Percentiles rank a stretch among this genome's conserved stretches.
These are phyloP conservation scores for Drosophila malerkotliana DNA, from an alignment of 1,140 invertebrate genomes.

Conservation along the genomic window DNA sequence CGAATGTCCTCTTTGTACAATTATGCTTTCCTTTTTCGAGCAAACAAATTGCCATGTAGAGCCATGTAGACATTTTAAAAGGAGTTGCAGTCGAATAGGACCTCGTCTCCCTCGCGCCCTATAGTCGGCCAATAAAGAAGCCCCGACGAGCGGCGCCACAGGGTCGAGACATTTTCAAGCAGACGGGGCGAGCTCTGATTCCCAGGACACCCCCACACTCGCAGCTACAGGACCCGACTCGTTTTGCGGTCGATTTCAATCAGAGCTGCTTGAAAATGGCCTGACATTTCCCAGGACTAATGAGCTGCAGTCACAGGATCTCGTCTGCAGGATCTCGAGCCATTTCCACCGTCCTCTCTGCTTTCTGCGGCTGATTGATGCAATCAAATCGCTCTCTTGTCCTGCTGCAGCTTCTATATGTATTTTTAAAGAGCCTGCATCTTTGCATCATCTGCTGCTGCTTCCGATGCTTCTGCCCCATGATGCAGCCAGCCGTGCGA, in stretches of 20 bases:
- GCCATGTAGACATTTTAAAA: slow-evolving; percentile 19
- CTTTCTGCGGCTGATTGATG: slow-evolving; percentile 3
- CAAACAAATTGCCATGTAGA: slow-evolving; percentile 53
- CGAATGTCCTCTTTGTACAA: slow-evolving; percentile 60
- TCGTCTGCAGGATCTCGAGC: slow-evolving; percentile 6
- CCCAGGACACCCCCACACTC: slow-evolving; percentile 13
- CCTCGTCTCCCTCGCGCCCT: neutral
- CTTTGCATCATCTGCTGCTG: slow-evolving; percentile 18
- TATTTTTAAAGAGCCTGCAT: slow-evolving; percentile 32
- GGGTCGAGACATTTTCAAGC: slow-evolving; percentile 56
- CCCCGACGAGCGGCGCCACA: slow-evolving; percentile 63
- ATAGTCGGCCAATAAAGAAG: slow-evolving; percentile 43
- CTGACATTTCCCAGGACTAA: slow-evolving; percentile 39
- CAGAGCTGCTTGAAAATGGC: slow-evolving; percentile 16
- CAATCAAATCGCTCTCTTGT: slow-evolving; percentile 26
- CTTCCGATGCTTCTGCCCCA: neutral
- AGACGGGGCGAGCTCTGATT: slow-evolving; percentile 32
- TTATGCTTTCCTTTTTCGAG: slow-evolving; percentile 50
- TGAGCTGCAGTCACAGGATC: slow-evolving; percentile 31
- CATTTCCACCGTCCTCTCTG: neutral
- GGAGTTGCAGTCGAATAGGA: slow-evolving; percentile 29
- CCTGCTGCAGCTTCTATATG: slow-evolving; percentile 20
- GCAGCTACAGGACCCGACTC: slow-evolving; percentile 43
- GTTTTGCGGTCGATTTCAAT: slow-evolving; percentile 55
- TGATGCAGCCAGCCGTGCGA: slow-evolving; percentile 14